Evolutionary conservation across 2,888 invertebrate species (phyloP), one percentile per base, ranked within the genome.

Genomic region (Willowsia nigromaculata): DNA sequence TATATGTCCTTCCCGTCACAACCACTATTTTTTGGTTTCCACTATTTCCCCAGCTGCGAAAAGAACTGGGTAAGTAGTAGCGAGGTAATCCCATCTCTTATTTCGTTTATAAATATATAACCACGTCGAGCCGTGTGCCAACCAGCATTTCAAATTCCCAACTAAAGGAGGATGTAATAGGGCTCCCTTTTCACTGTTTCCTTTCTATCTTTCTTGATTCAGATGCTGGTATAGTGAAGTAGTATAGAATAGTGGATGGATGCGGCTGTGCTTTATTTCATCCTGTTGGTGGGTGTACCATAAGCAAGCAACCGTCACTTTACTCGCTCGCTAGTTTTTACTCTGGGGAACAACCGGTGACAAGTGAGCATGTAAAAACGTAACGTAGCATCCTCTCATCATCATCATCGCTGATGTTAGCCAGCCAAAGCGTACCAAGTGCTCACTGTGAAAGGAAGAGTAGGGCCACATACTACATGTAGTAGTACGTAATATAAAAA

Each of bases 361-460:
- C 88, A 88, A 82, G 88, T 82, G 88, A 82, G 83, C 74, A 88
- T 83, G 88, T 88, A 82, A 83, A 76, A 87, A 82, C 65, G 71
- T 87, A 87, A 40, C 78, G 30, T 50, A 80, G 86, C 68, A 86
- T 80, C 68, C 50, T 76, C 50, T 76, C 76, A 76, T 76, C 76
- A 76, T 76, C 76, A n/a, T 37, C 2, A 11, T 68, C 13, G 15
- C 47, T 47, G 47, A 78, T 62, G 76, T 76, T 53, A 85, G 59
- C 76, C 43, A 76, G 40, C 25, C 80, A 37, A 76, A 62, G 62
- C 53, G 30, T 50, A 59, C 56, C 18, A 68, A 68, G 68, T 68
- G 40, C 40, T 68, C 62, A 25, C 27, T 22, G 40, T 0, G 37
- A 4, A 74, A n/a, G n/a, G n/a, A n/a, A n/a, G n/a, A n/a, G n/a